Evolutionary conservation across 1,140 invertebrate genomes (phyloP).

Genomic region (Homalodisca vitripennis): DNA sequence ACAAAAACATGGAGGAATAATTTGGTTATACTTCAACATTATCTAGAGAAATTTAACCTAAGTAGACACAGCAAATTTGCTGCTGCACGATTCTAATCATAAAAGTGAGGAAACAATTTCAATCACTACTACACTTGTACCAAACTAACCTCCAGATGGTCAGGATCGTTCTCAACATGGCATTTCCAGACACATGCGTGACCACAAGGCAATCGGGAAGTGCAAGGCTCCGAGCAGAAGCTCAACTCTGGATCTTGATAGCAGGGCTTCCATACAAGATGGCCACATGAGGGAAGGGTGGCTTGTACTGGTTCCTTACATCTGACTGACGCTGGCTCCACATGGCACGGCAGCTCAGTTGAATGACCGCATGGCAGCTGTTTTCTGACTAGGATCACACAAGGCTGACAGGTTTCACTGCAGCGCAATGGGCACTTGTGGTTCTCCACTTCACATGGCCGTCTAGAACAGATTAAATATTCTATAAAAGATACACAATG

Average conservation of each 20-base stretch:
- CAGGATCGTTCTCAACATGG: conserved; percentile 36
- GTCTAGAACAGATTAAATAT: no score
- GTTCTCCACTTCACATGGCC: conserved; percentile 39
- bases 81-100: no score
- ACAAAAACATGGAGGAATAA: no score
- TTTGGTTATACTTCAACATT: no score
- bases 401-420: conserved; percentile 49
- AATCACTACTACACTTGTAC: no score
- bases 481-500: no score
- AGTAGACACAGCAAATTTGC: no score
- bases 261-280: conserved; percentile 36
- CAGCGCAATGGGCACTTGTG: conserved; percentile 54
- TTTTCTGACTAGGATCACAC: conserved; percentile 47
- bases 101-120: no score
- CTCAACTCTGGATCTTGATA: conserved; percentile 42
- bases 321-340: background rate
- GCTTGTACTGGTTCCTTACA: background rate
- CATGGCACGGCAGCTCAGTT: conserved; percentile 42
- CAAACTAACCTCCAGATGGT: conserved; percentile 42
- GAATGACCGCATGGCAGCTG: conserved; percentile 52
- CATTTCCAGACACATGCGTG: conserved; percentile 37
- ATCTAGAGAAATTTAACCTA: no score
- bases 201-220: conserved; percentile 36
- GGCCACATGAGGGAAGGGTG: background rate
- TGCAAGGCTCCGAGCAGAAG: conserved; percentile 24